Evolutionary conservation across 2,113 vertebrate species (phyloP), one percentile per base, ranked within the genome.

Genomic region (Nibea albiflora): DNA sequence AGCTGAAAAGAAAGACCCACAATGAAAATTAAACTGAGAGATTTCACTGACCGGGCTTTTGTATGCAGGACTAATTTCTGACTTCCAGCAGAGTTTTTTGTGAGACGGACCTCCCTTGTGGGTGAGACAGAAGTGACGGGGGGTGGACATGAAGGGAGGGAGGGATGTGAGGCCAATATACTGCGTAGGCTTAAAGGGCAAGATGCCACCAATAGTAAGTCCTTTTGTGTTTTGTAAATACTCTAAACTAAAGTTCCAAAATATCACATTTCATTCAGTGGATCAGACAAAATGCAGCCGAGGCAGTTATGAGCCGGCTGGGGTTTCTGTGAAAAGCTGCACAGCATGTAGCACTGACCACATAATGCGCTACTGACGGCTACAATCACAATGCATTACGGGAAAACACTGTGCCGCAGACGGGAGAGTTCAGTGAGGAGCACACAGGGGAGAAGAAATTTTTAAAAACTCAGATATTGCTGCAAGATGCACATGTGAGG

Each of bases 291-390:
- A 76, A 44, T 28, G 22, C 67, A 72, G 16, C 35, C 35, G 46
- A 50, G 39, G 52, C 35, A 39, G 35, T 39, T 39, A 39, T 39
- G 35, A 39, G 8, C 8, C 35, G 63, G 11, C 24, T 12, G 26
- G 11, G 50, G 15, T 64, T 7, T 61, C 20, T 56, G 11, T 73
- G 35, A 26, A 84, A 57, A 54, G 65, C 58, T 42, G 52, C 77
- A 47, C 68, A 65, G 77, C 73, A 50, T 46, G 52, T 8, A 35
- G 35, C 28, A 28, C 4, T 26, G 65, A 72, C 28, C 47, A 50
- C 58, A 50, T 62, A 35, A 61, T 77, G 58, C 31, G n/a, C 42
- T 1, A 44, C 35, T 31, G 53, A 72, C 50, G 28, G 15, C 19
- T n/a, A 15, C n/a, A 54, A 39, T 47, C 22, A 73, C 64, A 79